These are phyloP conservation scores for Carollia perspicillata DNA, from an alignment of 2,113 vertebrate species.

Conservation along the genomic window DNA sequence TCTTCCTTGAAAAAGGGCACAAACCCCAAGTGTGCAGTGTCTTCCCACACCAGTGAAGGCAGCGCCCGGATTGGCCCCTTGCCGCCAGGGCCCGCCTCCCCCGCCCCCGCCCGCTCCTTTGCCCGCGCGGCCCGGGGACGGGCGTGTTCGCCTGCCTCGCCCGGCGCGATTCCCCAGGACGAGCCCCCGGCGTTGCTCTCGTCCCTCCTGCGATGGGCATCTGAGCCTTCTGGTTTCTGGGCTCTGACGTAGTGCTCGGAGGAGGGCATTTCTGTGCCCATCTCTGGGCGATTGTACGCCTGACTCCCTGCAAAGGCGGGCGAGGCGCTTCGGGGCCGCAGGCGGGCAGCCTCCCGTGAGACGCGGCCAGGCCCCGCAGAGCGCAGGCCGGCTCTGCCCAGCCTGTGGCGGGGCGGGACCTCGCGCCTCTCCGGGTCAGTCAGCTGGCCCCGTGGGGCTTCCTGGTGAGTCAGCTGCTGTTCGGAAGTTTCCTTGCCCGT, in stretches of 20 bases:
- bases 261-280: neutral
- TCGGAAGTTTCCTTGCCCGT: accelerated
- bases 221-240: neutral
- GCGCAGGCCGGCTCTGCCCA: too few species aligned
- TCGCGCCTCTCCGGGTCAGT: too few species aligned
- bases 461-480: neutral
- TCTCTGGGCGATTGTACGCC: neutral
- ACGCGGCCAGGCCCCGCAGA: too few species aligned
- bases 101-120: neutral
- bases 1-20: neutral
- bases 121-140: accelerated
- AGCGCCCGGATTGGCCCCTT: neutral
- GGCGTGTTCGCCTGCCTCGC: accelerated
- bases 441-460: neutral
- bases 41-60: accelerated
- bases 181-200: accelerated
- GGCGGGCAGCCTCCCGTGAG: neutral
- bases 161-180: accelerated
- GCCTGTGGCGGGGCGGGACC: too few species aligned
- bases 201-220: accelerated
- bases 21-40: too few species aligned
- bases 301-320: too few species aligned
- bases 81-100: accelerated
- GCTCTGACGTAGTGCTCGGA: accelerated
- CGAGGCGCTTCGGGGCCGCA: neutral